A percentile compares a stretch with the other conserved stretches of the same genome.
Conservation (phyloP, 1,140 invertebrate genomes). For the Ylistrum balloti region DNA sequence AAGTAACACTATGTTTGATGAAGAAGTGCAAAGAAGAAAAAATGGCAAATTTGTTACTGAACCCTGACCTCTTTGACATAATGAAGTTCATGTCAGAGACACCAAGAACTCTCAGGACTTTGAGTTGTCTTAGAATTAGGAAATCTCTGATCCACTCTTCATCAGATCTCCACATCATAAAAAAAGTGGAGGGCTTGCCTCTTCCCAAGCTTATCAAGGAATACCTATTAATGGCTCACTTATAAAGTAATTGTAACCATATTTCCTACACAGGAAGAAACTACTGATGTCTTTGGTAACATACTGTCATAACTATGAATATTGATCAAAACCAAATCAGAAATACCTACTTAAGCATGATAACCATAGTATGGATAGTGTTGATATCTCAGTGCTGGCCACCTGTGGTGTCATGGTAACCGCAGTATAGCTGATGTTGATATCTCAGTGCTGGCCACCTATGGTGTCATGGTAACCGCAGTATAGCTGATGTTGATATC, state of each 20-base stretch:
- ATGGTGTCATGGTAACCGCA: no score
- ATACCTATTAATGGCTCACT: constrained; percentile 70
- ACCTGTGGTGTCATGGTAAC: no score
- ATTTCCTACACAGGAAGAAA: background rate
- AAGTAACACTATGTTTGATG: constrained; percentile 63
- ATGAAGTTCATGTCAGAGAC: constrained; percentile 64
- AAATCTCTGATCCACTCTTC: constrained; percentile 62
- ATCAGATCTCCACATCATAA: constrained; percentile 66
- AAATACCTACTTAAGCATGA: background rate
- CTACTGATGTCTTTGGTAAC: no score
- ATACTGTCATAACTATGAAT: no score
- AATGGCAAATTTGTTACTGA: constrained; percentile 60
- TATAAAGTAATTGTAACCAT: constrained; percentile 10
- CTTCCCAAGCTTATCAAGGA: constrained; percentile 73
- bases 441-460: no score
- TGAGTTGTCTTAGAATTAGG: constrained; percentile 70
- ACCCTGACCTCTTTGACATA: constrained; percentile 66
- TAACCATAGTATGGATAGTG: background rate
- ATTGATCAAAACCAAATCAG: no score
- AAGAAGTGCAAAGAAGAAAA: constrained; percentile 71
- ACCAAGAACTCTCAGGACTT: constrained; percentile 67
- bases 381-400: no score
- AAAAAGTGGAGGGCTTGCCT: constrained; percentile 71
- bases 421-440: no score
- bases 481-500: no score